A percentile compares a stretch with the other conserved stretches of the same genome.
Evolutionary conservation across 2,888 invertebrate species (phyloP).

Genomic region (Cyclophora punctaria): DNA sequence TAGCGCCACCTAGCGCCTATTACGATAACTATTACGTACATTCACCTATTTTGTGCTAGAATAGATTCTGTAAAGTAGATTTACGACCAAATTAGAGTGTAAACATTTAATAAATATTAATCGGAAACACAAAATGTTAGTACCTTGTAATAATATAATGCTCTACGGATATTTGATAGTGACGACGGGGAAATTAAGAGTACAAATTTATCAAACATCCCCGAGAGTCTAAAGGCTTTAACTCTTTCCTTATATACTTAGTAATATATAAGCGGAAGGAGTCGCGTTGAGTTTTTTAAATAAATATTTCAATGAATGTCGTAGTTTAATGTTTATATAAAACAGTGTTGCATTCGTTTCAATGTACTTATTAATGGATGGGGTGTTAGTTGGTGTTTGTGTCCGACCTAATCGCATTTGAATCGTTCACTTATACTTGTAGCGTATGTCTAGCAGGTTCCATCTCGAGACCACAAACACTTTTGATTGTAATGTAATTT

Average conservation of each 20-base stretch:
- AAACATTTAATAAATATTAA: constrained; percentile 23
- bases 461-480: constrained; percentile 55
- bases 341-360: constrained; percentile 24
- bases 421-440: constrained; percentile 46
- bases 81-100: constrained; percentile 66
- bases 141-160: constrained; percentile 37
- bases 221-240: constrained; percentile 47
- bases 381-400: constrained; percentile 9
- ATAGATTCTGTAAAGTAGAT: constrained; percentile 54
- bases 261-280: constrained; percentile 48
- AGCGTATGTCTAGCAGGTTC: constrained; percentile 43
- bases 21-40: constrained; percentile 20
- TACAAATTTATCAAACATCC: constrained; percentile 68
- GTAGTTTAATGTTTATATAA: constrained; percentile 13
- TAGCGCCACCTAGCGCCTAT: constrained; percentile 29
- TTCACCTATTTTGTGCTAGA: constrained; percentile 58
- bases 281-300: constrained; percentile 47
- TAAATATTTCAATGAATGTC: constrained; percentile 54
- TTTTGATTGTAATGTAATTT: constrained; percentile 64
- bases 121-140: too few species aligned
- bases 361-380: constrained; percentile 11
- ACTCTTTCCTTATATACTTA: constrained; percentile 58
- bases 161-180: constrained; percentile 35
- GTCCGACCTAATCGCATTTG: constrained; percentile 35
- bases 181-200: constrained; percentile 54